phyloP scores from a whole-genome alignment of 2,113 vertebrate genomes.

The Phyllopteryx taeniolatus region DNA sequence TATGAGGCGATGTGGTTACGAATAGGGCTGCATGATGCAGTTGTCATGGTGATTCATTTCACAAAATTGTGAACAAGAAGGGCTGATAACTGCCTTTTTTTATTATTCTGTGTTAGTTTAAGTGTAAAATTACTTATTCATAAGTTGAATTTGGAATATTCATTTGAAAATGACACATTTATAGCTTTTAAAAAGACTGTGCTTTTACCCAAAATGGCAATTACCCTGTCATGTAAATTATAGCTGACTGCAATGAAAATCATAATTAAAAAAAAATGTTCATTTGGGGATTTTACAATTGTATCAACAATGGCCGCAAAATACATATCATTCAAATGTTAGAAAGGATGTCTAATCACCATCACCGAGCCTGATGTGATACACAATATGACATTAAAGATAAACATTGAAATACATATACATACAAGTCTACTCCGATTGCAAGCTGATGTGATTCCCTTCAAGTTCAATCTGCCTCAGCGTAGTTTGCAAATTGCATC shows the following conservation, averaged over 20 bases:
- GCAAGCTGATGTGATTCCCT: not conserved
- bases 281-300: no score
- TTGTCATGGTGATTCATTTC: constrained; percentile 33
- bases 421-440: not conserved
- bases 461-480: not conserved
- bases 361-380: not conserved
- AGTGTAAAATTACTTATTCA: not conserved
- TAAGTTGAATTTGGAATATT: constrained; percentile 15
- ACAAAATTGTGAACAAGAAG: constrained; percentile 16
- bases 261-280: not conserved
- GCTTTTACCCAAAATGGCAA: not conserved
- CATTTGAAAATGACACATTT: not conserved
- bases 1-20: constrained; percentile 24
- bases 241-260: not conserved
- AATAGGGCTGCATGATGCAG: constrained; percentile 24
- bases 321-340: not conserved
- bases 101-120: constrained; percentile 6
- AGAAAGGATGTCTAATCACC: not conserved
- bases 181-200: constrained; percentile 8
- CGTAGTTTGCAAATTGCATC: no score
- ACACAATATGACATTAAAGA: not conserved
- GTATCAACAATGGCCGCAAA: not conserved
- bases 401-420: not conserved
- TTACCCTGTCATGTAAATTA: not conserved
- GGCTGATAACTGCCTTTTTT: constrained; percentile 18